phyloP scores from a whole-genome alignment of 2,888 invertebrate species.

The Coelinius sp. region DNA sequence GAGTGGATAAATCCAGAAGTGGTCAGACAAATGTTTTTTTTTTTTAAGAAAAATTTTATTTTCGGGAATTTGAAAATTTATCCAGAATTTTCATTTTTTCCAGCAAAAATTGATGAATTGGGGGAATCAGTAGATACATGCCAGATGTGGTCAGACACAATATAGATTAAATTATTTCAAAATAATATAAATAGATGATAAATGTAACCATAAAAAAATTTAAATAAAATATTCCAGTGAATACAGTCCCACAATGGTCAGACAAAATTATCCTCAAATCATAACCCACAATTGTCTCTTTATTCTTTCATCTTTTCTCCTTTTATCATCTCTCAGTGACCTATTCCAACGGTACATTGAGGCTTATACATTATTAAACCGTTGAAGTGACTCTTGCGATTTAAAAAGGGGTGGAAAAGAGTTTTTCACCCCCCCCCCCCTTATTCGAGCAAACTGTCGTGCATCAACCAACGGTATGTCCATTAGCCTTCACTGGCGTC shows the following conservation, averaged over 20 bases:
- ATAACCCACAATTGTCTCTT: background rate
- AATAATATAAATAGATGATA: background rate
- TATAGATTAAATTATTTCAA: background rate
- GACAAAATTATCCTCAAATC: background rate
- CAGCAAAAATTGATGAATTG: background rate
- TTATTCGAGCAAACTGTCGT: background rate
- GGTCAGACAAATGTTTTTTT: background rate
- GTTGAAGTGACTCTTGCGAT: slow-evolving; percentile 34
- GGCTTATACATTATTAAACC: slow-evolving; percentile 44
- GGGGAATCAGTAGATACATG: background rate
- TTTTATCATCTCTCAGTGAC: background rate
- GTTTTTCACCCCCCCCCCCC: background rate
- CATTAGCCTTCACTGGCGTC: slow-evolving; percentile 45
- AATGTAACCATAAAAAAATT: background rate
- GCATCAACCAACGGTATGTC: slow-evolving; percentile 35
- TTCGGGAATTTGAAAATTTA: too few relatives aligned
- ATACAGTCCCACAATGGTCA: background rate
- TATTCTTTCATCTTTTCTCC: slow-evolving; percentile 21
- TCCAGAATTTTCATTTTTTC: too few relatives aligned
- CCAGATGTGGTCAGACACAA: background rate
- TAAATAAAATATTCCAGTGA: background rate
- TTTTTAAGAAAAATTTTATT: too few relatives aligned
- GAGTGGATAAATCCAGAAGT: too few relatives aligned
- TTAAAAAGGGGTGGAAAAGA: slow-evolving; percentile 5
- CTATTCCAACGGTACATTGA: slow-evolving; percentile 5